phyloP scores from a whole-genome alignment of 2,797 vertebrate species.

The Anolis apletophallus region DNA sequence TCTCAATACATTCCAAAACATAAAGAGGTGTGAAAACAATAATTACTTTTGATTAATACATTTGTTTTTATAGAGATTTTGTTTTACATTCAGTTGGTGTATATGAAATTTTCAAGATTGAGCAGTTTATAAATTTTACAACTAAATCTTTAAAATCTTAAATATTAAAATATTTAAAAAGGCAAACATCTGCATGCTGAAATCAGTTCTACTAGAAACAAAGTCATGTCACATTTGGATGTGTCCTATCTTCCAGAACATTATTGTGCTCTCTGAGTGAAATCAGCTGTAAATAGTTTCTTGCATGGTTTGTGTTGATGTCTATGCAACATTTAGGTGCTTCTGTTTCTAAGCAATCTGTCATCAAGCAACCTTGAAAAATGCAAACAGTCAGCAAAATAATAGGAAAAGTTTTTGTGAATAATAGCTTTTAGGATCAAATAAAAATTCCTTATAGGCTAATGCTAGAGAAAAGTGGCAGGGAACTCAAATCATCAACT shows the following conservation, averaged over 20 bases:
- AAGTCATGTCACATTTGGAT: neutral
- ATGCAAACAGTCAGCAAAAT: slow-evolving; percentile 12
- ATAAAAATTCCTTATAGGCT: neutral
- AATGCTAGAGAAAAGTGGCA: neutral
- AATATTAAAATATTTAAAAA: neutral
- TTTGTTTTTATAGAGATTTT: neutral
- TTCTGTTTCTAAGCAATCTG: slow-evolving; percentile 30
- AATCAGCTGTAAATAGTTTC: neutral
- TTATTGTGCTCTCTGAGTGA: accelerated
- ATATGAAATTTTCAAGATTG: neutral
- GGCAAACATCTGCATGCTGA: neutral
- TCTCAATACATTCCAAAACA: no score
- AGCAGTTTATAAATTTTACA: neutral
- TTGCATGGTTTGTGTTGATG: neutral
- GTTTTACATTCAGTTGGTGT: neutral
- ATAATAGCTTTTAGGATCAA: slow-evolving; percentile 24
- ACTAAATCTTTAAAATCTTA: neutral
- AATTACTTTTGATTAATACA: neutral
- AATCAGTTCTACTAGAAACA: neutral
- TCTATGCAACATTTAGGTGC: neutral
- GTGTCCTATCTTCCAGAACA: neutral
- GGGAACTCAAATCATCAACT: neutral
- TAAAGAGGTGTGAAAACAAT: no score
- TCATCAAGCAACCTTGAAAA: slow-evolving; percentile 27
- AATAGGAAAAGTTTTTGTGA: slow-evolving; percentile 8